Conservation (phyloP, 2,797 vertebrate species). For the Tiaroga cobitis region DNA sequence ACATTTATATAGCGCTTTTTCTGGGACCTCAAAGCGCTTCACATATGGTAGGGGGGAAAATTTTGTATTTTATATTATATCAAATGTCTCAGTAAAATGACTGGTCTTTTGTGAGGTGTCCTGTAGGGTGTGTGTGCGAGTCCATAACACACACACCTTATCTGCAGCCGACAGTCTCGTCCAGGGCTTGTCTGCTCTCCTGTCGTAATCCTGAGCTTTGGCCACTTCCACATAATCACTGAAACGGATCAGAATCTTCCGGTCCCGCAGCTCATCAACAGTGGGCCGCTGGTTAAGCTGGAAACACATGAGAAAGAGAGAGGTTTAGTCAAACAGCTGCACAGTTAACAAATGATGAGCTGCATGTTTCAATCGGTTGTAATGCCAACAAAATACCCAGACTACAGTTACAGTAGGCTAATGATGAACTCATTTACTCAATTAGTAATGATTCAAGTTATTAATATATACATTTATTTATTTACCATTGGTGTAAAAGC, state of each 20-base stretch:
- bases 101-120: not conserved
- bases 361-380: not conserved
- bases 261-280: conserved; percentile 94
- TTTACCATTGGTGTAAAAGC: not conserved
- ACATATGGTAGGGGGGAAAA: too few relatives aligned
- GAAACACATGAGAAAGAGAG: not conserved
- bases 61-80: not conserved
- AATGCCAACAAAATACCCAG: not conserved
- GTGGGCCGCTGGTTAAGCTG: conserved; percentile 97
- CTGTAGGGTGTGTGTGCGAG: not conserved
- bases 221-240: conserved; percentile 99
- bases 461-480: not conserved
- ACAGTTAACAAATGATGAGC: not conserved
- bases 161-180: conserved; percentile 96
- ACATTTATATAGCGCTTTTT: too few relatives aligned
- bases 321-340: conserved; percentile 1
- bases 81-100: not conserved
- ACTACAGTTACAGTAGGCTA: not conserved
- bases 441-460: not conserved
- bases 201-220: conserved; percentile 98
- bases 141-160: conserved; percentile 80
- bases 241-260: conserved; percentile 98
- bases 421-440: not conserved
- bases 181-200: conserved; percentile 97
- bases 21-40: too few relatives aligned